Evolutionary conservation across 2,888 invertebrate species (phyloP).

Genomic region (Limnephilus rhombicus): DNA sequence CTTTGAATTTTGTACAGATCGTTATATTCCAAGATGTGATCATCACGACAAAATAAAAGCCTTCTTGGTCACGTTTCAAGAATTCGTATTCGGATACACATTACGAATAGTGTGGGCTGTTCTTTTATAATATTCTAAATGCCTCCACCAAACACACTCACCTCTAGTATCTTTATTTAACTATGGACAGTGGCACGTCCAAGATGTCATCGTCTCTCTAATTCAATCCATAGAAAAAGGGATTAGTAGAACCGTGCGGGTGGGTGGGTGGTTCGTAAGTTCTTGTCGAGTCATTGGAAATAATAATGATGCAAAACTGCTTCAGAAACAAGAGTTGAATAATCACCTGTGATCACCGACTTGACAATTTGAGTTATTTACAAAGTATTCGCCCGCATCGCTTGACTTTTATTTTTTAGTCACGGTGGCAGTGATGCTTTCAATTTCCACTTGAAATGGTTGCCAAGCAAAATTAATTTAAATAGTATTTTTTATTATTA

Average conservation of each 20-base stretch:
- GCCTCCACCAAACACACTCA: neutral
- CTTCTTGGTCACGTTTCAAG: neutral
- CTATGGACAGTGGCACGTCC: neutral
- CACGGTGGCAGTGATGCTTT: too few relatives aligned
- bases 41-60: neutral
- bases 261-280: neutral
- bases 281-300: neutral
- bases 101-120: neutral
- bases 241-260: neutral
- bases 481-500: too few relatives aligned
- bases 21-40: neutral
- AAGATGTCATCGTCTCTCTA: neutral
- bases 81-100: neutral
- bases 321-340: neutral
- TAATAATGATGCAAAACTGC: slow-evolving; percentile 1
- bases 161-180: neutral
- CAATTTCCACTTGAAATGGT: too few relatives aligned
- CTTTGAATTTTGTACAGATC: too few relatives aligned
- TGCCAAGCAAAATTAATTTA: too few relatives aligned
- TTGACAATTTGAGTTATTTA: neutral
- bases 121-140: neutral
- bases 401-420: too few relatives aligned
- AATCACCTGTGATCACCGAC: neutral
- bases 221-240: neutral
- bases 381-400: too few relatives aligned